Evolutionary conservation across 2,888 invertebrate species (phyloP).

Genomic region (Apodemia hepburni): DNA sequence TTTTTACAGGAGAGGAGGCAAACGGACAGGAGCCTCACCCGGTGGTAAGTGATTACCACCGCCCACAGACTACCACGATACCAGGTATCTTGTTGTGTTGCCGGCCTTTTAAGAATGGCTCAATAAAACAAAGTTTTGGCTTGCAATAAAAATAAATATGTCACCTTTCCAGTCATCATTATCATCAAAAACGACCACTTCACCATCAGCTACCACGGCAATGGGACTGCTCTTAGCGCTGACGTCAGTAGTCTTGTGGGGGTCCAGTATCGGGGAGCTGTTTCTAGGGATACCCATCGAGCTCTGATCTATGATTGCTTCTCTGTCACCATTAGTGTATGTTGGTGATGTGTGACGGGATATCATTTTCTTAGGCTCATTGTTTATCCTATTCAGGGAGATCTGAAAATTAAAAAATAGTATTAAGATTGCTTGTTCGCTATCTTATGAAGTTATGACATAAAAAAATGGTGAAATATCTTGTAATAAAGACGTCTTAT

Average conservation of each 20-base stretch:
- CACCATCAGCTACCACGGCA: conserved; percentile 85
- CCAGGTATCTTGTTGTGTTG: too few relatives aligned
- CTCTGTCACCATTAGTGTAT: conserved; percentile 68
- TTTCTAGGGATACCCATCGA: conserved; percentile 71
- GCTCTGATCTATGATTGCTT: conserved; percentile 46
- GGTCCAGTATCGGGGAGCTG: conserved; percentile 71
- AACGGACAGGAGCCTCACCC: too few relatives aligned
- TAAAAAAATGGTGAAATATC: too few relatives aligned
- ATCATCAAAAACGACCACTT: conserved; percentile 93
- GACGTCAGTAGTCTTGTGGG: conserved; percentile 65
- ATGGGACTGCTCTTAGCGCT: conserved; percentile 76
- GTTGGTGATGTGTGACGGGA: conserved; percentile 71
- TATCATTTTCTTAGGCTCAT: conserved; percentile 72
- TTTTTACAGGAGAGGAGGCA: too few relatives aligned
- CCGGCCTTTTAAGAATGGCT: too few relatives aligned
- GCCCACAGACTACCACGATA: too few relatives aligned
- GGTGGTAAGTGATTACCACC: too few relatives aligned
- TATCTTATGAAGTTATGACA: too few relatives aligned
- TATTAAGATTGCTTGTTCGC: too few relatives aligned
- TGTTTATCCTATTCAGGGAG: conserved; percentile 68
- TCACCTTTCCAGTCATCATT: conserved; percentile 90
- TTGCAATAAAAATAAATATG: conserved; percentile 22
- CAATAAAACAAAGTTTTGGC: too few relatives aligned
- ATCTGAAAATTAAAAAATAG: conserved; percentile 50
- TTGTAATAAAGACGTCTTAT: too few relatives aligned